Evolutionary conservation across 2,797 vertebrate genomes (phyloP).

Genomic region (Bovichtus diacanthus): DNA sequence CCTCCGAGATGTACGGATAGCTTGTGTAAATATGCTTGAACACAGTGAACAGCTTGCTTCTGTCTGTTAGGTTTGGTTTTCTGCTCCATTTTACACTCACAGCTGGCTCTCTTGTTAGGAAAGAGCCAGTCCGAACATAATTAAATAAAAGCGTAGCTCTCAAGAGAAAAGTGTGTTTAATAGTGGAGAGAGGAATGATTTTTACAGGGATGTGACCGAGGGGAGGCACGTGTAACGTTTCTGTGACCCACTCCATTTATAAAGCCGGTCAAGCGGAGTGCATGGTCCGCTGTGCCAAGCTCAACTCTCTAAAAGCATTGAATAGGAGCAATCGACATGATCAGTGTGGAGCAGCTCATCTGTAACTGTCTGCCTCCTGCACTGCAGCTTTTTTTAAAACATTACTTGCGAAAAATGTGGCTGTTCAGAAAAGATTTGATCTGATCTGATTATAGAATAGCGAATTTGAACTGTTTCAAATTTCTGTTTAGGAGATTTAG

Average conservation of each 20-base stretch:
- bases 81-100: conserved; percentile 24
- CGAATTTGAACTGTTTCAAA: not conserved
- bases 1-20: conserved; percentile 45
- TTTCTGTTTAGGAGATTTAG: not conserved
- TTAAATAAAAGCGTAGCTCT: conserved; percentile 37
- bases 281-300: conserved; percentile 29
- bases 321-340: conserved; percentile 45
- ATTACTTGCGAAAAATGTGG: conserved; percentile 5
- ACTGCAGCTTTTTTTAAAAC: conserved; percentile 20
- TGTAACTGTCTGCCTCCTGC: conserved; percentile 28
- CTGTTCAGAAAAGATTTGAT: conserved; percentile 3
- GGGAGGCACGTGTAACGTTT: conserved; percentile 18
- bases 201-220: conserved; percentile 29
- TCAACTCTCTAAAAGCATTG: conserved; percentile 49
- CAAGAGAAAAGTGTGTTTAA: conserved; percentile 1
- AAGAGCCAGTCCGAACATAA: conserved; percentile 19
- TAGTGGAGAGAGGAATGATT: conserved; percentile 17
- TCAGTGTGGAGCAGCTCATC: conserved; percentile 36
- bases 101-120: conserved; percentile 31
- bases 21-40: conserved; percentile 29
- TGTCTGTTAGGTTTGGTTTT: conserved; percentile 37
- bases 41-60: conserved; percentile 24
- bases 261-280: conserved; percentile 47
- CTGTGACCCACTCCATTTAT: conserved; percentile 42
- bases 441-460: not conserved